Evolutionary conservation across 2,113 vertebrate genomes (phyloP), one percentile per base, ranked within the genome.

Genomic region (Lamprologus speciosus): DNA sequence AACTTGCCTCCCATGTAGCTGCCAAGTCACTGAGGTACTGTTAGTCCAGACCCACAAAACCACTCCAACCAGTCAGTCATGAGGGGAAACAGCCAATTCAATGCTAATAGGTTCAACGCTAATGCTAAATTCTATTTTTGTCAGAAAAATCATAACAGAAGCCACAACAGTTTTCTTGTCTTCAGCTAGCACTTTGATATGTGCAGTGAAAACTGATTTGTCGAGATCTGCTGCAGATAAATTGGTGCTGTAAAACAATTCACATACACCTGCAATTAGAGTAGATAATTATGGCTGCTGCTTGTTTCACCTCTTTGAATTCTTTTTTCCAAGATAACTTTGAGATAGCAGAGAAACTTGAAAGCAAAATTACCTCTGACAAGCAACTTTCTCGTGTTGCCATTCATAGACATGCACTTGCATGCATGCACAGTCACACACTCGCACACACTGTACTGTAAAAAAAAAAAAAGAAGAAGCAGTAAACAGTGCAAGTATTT

Each of bases 21-120:
- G 84, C 86, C 88, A 89, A 86, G 80, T 89, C 65, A 51, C 81
- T 60, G 85, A 21, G 53, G 70, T 57, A 79, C 63, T 87, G 78
- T 82, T 63, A 80, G 83, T 35, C 51, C 68, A 51, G 89, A 80
- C 83, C 81, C 51, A 31, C 85, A 55, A 87, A 90, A 82, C 75
- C 84, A 89, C 21, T 51, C 17, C 40, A 54, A 82, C 81, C 85
- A 84, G 82, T 85, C 86, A 87, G 54, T 88, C 80, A 92, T 31
- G 31, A 28, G 19, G 28, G 50, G 23, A 83, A 83, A 82, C 10
- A 42, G 35, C 7, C 51, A 51, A 23, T 19, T 65, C 50, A 45
- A 45, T 40, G 73, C 23, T 50, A 80, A 55, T 12, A 40, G 7
- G 2, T 31, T 82, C 28, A 42, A 16, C 13, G 16, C 37, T 28